Conservation (phyloP, 1,140 invertebrate species). For the Ceratoteleas bidentatus region DNA sequence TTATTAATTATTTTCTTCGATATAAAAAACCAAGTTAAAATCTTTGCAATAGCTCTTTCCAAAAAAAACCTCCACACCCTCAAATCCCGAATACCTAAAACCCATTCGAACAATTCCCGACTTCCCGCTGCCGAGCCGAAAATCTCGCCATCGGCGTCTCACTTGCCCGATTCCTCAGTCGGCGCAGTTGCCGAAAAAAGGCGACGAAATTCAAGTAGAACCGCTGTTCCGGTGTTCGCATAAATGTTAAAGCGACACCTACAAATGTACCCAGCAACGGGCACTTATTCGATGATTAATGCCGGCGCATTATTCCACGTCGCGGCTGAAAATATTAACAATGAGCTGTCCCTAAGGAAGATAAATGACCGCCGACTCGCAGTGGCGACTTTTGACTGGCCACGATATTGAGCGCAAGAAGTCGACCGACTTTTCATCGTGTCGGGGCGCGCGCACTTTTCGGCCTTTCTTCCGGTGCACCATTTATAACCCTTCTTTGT, state of each 20-base stretch:
- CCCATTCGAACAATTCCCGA: no score
- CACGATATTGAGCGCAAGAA: conserved; percentile 48
- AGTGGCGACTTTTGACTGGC: conserved; percentile 23
- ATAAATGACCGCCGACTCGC: conserved; percentile 18
- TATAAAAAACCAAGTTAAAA: no score
- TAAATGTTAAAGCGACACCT: no score
- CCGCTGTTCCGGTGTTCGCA: no score
- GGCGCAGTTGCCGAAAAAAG: not conserved
- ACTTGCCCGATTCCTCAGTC: no score
- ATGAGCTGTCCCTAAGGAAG: conserved; percentile 37
- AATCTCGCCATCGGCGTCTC: no score
- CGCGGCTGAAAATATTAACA: conserved; percentile 14
- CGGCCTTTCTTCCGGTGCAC: conserved; percentile 62
- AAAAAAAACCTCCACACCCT: no score
- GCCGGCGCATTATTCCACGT: conserved; percentile 15
- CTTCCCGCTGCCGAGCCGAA: no score
- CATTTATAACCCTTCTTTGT: conserved; percentile 68
- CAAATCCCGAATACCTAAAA: no score
- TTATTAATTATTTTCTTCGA: no score
- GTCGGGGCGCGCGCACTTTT: conserved; percentile 38
- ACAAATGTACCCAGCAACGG: not conserved
- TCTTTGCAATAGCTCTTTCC: no score
- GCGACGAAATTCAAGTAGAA: no score
- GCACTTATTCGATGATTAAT: conserved; percentile 45
- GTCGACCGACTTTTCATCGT: conserved; percentile 62